These are phyloP conservation scores for Crossaster papposus DNA, from an alignment of 53 echinoderm and acorn worm species.

Conservation along the genomic window DNA sequence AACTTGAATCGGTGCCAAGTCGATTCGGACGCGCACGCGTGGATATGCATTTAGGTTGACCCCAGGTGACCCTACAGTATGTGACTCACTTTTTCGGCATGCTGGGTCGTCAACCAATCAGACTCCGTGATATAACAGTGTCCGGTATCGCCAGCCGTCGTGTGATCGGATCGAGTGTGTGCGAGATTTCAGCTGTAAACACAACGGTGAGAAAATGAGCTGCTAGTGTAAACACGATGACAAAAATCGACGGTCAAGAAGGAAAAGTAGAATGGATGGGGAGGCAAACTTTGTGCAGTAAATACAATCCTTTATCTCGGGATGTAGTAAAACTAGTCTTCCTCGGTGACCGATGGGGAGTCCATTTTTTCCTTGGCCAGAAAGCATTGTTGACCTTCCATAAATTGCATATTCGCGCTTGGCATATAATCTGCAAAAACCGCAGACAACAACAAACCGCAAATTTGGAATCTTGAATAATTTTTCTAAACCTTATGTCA, in stretches of 20 bases:
- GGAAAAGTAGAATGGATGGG: not conserved
- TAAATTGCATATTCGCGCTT: no score
- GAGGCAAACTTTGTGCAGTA: no score
- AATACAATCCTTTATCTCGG: no score
- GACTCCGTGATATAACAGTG: constrained; percentile 30
- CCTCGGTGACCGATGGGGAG: no score
- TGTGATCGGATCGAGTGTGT: not conserved
- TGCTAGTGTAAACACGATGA: not conserved
- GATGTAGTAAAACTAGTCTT: no score
- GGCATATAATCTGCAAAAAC: not conserved
- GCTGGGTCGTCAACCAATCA: constrained; percentile 53
- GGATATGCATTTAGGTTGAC: constrained; percentile 11
- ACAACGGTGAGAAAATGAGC: constrained; percentile 37
- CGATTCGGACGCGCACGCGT: constrained; percentile 29
- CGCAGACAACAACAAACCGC: not conserved
- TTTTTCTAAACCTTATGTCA: not conserved
- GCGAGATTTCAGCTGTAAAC: constrained; percentile 56
- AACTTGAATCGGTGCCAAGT: not conserved
- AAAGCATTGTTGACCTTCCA: no score
- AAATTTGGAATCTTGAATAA: not conserved
- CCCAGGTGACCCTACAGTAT: constrained; percentile 20
- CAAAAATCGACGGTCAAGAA: not conserved
- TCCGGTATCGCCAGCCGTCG: constrained; percentile 30
- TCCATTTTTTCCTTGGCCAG: no score
- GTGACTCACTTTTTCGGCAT: constrained; percentile 57